Evolutionary conservation across 1,140 invertebrate genomes (phyloP), one percentile per base, ranked within the genome.

Genomic region (Drosophila tropicalis): DNA sequence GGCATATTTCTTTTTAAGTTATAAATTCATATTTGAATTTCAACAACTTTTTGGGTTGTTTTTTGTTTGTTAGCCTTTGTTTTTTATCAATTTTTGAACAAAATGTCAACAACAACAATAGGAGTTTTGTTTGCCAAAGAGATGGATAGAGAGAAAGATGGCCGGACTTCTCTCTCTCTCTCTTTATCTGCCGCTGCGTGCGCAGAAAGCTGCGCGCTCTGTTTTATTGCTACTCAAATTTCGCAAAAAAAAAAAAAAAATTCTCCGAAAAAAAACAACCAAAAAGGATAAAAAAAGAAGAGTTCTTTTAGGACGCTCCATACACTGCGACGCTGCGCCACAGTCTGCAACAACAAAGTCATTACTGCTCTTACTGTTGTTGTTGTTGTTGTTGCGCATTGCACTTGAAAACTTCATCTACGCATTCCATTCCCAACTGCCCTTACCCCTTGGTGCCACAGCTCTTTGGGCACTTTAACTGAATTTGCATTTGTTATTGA

Each of bases 381-480:
- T 74, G 22, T 65, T 75, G 41, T 76, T 85, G 67, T 86, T 75
- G 64, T 79, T 76, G 82, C 67, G 82, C 83, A 82, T 44, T 85
- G 82, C 82, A 85, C 82, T 85, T 85, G 79, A 85, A 86, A 85
- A 80, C 76, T 73, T 83, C 58, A 87, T 84, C 70, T 71, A 80
- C 81, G 84, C 83, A 80, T 70, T 62, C 44, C 17, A 51, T 47
- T 41, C 62, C 32, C 13, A 13, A 54, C 3, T n/a, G 41, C 10
- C 19, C 17, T 39, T 13, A 1, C 6, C 12, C 12, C n/a, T 34
- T 5, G 29, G 29, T 29, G 5, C 5, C 5, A 13, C 61, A 9
- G 3, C 19, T 17, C 39, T 58, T 55, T 34, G 47, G 61, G 19
- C 40, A 44, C 71, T 41, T 41, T 36, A 64, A 70, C 29, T 61